Conservation (phyloP, 2,797 vertebrate species). For the Sphaeramia orbicularis region DNA sequence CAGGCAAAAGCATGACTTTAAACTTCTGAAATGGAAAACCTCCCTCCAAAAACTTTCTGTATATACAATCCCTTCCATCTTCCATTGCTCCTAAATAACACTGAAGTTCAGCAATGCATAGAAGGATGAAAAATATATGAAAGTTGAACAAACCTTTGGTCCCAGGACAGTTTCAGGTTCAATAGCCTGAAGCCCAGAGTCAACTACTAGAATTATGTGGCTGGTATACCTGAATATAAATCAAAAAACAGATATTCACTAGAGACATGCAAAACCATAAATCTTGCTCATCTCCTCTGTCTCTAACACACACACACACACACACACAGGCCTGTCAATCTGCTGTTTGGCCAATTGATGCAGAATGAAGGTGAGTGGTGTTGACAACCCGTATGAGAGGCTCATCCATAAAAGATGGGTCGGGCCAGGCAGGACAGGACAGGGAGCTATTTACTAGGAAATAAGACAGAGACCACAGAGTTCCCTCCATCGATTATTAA, state of each 20-base stretch:
- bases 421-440: slow-evolving; percentile 13
- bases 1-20: slow-evolving; percentile 1
- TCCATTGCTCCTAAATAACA: not conserved
- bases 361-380: slow-evolving; percentile 57
- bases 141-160: slow-evolving; percentile 8
- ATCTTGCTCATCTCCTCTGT: slow-evolving; percentile 12
- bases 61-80: not conserved
- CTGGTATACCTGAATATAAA: slow-evolving; percentile 29
- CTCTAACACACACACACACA: slow-evolving; percentile 10
- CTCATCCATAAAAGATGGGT: slow-evolving; percentile 79
- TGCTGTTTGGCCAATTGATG: slow-evolving; percentile 50
- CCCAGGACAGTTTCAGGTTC: not conserved
- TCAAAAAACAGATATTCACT: slow-evolving; percentile 10
- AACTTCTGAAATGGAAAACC: not conserved
- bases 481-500: slow-evolving; percentile 66
- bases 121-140: not conserved
- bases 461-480: slow-evolving; percentile 52
- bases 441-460: slow-evolving; percentile 55
- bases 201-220: slow-evolving; percentile 25
- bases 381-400: slow-evolving; percentile 54
- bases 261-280: slow-evolving; percentile 6
- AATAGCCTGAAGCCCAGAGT: slow-evolving; percentile 12
- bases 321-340: slow-evolving; percentile 47
- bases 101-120: slow-evolving; percentile 9
- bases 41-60: not conserved